phyloP scores from a whole-genome alignment of 2,888 invertebrate species.

The Sisyra nigra region DNA sequence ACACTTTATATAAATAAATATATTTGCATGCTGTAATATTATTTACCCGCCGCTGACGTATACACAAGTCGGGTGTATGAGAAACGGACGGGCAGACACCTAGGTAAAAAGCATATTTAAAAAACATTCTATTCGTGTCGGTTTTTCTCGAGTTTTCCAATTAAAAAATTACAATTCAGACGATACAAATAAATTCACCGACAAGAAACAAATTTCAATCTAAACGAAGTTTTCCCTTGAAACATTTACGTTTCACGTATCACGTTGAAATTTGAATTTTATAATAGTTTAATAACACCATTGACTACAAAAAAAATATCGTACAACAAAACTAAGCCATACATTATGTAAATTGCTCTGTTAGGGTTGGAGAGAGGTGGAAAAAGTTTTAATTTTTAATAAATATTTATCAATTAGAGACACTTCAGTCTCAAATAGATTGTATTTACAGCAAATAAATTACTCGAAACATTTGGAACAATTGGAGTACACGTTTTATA shows the following conservation, averaged over 20 bases:
- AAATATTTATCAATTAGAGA: background rate
- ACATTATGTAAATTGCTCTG: background rate
- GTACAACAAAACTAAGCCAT: background rate
- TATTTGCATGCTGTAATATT: no score
- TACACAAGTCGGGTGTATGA: no score
- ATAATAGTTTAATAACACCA: background rate
- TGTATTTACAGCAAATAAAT: slow-evolving; percentile 6
- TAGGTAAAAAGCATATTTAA: no score
- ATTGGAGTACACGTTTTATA: slow-evolving; percentile 27
- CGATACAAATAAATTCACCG: no score
- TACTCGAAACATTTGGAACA: slow-evolving; percentile 21
- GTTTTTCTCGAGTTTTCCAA: no score
- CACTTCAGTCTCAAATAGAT: slow-evolving; percentile 2
- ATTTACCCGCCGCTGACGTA: no score
- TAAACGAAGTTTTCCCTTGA: no score
- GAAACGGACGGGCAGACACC: no score
- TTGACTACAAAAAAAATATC: background rate
- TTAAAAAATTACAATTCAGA: no score
- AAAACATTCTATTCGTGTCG: no score
- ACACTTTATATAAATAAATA: no score
- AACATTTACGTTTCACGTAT: background rate
- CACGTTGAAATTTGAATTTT: background rate
- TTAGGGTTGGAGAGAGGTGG: background rate
- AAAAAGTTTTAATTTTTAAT: background rate
- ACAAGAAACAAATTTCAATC: no score